phyloP scores from a whole-genome alignment of 2,113 vertebrate species.

The Dendropsophus ebraccatus region DNA sequence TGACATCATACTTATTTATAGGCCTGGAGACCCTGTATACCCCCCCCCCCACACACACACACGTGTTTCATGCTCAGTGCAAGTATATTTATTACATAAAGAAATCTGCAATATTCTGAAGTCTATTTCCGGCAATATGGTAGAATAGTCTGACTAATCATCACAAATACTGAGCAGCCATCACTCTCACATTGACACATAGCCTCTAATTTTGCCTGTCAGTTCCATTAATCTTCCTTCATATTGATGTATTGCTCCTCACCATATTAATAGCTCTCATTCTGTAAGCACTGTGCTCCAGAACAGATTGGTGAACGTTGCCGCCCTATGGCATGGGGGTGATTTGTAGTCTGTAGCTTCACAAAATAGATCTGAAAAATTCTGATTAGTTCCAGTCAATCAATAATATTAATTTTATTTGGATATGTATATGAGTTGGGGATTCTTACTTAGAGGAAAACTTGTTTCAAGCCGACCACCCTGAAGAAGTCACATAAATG shows the following conservation, averaged over 20 bases:
- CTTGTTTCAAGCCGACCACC: too few relatives aligned
- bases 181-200: background rate
- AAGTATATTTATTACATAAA: background rate
- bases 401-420: too few relatives aligned
- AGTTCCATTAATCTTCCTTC: background rate
- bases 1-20: background rate
- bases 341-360: too few relatives aligned
- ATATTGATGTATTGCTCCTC: background rate
- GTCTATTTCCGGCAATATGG: background rate
- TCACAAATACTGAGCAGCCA: background rate
- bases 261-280: slow-evolving; percentile 7
- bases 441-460: too few relatives aligned
- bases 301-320: background rate
- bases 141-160: slow-evolving; percentile 2
- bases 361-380: too few relatives aligned
- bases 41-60: background rate
- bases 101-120: background rate
- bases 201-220: slow-evolving; percentile 28
- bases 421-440: too few relatives aligned
- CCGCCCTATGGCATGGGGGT: background rate
- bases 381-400: too few relatives aligned
- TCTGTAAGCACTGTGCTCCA: background rate
- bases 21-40: background rate
- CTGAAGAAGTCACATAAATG: too few relatives aligned
- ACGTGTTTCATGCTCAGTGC: background rate